Evolutionary conservation across 2,797 vertebrate species (phyloP).

Genomic region (Pseudotriccus pelzelni): DNA sequence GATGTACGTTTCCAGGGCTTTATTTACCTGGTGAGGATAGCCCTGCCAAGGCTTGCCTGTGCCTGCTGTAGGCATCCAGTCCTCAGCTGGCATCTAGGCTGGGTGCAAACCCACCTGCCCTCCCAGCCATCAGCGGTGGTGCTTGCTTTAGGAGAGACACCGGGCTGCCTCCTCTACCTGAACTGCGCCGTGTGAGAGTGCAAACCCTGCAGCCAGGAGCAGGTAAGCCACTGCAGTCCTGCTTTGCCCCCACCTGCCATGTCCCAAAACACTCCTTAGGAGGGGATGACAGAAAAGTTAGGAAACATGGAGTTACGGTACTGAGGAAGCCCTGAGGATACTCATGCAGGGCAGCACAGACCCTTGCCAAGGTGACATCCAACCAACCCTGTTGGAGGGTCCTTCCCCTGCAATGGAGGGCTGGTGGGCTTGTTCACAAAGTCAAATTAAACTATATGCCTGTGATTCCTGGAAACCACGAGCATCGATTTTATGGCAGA

Average conservation of each 20-base stretch:
- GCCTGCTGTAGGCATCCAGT: neutral
- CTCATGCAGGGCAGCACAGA: neutral
- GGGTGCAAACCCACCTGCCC: neutral
- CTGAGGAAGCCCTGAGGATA: neutral
- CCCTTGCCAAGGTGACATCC: neutral
- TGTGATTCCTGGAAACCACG: neutral
- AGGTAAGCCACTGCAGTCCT: neutral
- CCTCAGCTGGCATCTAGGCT: neutral
- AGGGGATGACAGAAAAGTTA: neutral
- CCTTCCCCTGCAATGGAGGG: neutral
- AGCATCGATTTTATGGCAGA: rapidly evolving
- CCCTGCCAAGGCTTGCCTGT: neutral
- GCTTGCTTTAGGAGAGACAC: neutral
- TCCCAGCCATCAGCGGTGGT: rapidly evolving
- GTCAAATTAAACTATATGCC: neutral
- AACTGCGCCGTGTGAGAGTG: neutral
- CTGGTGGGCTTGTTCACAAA: neutral
- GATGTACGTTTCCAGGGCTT: neutral
- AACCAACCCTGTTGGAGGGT: neutral
- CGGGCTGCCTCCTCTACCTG: neutral
- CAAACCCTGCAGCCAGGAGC: neutral
- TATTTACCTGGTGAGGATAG: neutral
- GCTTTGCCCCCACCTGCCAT: neutral
- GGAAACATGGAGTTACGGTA: neutral
- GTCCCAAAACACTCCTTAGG: neutral